Base-by-base conservation (phyloP, 2,888 invertebrate species). In the Crossocerus cetratus region DNA sequence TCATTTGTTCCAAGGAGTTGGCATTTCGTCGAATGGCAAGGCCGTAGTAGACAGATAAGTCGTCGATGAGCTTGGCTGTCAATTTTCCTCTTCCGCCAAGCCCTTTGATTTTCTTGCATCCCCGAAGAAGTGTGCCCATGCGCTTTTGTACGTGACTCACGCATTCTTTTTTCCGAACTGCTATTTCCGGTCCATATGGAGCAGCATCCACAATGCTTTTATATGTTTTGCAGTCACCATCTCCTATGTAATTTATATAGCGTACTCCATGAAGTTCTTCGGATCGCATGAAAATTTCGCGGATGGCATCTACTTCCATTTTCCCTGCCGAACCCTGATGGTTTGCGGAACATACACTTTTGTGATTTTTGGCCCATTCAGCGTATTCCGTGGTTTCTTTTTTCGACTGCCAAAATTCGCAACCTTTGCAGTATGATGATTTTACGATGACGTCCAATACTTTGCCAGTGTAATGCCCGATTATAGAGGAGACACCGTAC, bases 371-470 rank as follows among this genome's bases (percentile, higher is more conserved):
- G 16, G 8, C 16, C 75, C 73, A 80, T 56, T 58, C 54, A 4
- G 60, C 23, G 67, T 74, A 78, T 57, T 69, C 74, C 58, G 53
- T 60, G 42, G 60, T 53, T 64, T 64, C 69, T 44, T 69, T 63
- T 55, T 76, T 72, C 43, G 67, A 43, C 43, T 62, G 60, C 69
- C 72, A 75, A 54, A 32, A 60, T 67, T 49, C 57, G 67, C 76
- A 76, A 20, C 49, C 21, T 64, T 72, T 61, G 60, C 77, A 77
- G 63, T 75, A 76, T 65, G 42, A 43, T 16, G 67, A 68, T 69
- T 68, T 72, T 18, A 78, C 73, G 32, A 69, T 32, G 42, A 74
- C 16, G 73, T 80, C 78, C 44, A 81, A 56, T 14, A 78, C 71
- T 78, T 79, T 78, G 3, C 72, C 71, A 11, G 65, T 23, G 4